Conservation (phyloP, 2,888 invertebrate genomes). For the Oscheius sp. region DNA sequence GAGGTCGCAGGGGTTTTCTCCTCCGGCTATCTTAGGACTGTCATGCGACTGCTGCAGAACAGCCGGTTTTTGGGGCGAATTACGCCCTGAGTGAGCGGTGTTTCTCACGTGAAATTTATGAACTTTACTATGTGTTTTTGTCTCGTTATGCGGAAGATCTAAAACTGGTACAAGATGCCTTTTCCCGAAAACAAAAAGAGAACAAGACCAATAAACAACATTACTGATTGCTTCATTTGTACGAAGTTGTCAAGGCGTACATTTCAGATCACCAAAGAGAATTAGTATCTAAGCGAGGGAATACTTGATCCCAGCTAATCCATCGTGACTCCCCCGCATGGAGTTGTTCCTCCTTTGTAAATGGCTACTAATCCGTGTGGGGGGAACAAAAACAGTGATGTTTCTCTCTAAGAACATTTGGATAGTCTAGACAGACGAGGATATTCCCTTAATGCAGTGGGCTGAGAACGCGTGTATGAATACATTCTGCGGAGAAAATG, state of each 20-base stretch:
- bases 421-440: too few relatives aligned
- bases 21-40: slow-evolving; percentile 30
- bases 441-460: too few relatives aligned
- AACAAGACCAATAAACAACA: slow-evolving; percentile 6
- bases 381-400: neutral
- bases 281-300: slow-evolving; percentile 6
- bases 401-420: too few relatives aligned
- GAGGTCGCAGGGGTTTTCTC: slow-evolving; percentile 3
- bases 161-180: slow-evolving; percentile 4
- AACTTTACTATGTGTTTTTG: slow-evolving; percentile 19
- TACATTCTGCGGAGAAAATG: too few relatives aligned
- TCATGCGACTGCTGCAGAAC: slow-evolving; percentile 34
- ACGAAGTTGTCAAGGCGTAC: neutral
- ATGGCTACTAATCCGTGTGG: neutral
- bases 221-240: too few relatives aligned
- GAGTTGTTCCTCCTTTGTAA: neutral
- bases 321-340: slow-evolving; percentile 17
- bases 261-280: neutral
- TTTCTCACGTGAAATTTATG: slow-evolving; percentile 26
- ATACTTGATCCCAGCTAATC: slow-evolving; percentile 17
- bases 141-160: neutral
- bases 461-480: too few relatives aligned
- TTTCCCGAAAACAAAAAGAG: neutral
- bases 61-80: slow-evolving; percentile 28
- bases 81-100: slow-evolving; percentile 13